phyloP scores from a whole-genome alignment of 2,888 invertebrate genomes.

The Drosophila engyochracea region DNA sequence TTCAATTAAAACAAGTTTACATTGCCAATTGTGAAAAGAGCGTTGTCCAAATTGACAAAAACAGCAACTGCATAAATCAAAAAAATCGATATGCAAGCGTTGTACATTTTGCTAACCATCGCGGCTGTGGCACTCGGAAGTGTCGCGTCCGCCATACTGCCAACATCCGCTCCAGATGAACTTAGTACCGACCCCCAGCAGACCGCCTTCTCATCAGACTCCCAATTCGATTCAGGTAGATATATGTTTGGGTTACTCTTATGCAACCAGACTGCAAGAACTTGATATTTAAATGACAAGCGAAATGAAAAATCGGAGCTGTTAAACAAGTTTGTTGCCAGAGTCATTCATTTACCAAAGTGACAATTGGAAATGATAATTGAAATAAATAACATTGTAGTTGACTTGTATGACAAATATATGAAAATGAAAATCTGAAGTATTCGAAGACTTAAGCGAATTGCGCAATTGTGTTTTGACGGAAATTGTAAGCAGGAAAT shows the following conservation, averaged over 20 bases:
- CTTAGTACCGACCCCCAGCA: constrained; percentile 40
- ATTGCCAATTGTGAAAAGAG: constrained; percentile 62
- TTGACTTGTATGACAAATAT: constrained; percentile 14
- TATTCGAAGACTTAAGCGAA: constrained; percentile 2
- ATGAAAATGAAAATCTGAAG: constrained; percentile 2
- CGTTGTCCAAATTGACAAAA: constrained; percentile 29
- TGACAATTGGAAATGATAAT: constrained; percentile 28
- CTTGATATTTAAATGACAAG: constrained; percentile 73
- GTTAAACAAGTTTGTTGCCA: constrained; percentile 65
- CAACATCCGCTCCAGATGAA: constrained; percentile 44
- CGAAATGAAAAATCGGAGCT: constrained; percentile 21
- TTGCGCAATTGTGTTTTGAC: constrained; percentile 18
- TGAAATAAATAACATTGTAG: constrained; percentile 11
- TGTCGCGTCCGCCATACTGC: constrained; percentile 65
- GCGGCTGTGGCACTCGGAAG: constrained; percentile 79
- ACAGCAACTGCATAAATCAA: constrained; percentile 5
- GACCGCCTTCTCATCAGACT: constrained; percentile 27
- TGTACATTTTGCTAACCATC: constrained; percentile 67
- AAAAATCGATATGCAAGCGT: constrained; percentile 66
- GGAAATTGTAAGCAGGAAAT: constrained; percentile 22
- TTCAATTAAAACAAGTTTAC: constrained; percentile 73
- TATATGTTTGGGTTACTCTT: constrained; percentile 30
- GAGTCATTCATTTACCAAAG: constrained; percentile 64
- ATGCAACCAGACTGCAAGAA: constrained; percentile 65
- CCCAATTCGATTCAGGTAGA: constrained; percentile 58